Percentiles rank a stretch among this genome's conserved stretches.
Conservation (phyloP, 2,888 invertebrate genomes). For the Notocelia uddmanniana region DNA sequence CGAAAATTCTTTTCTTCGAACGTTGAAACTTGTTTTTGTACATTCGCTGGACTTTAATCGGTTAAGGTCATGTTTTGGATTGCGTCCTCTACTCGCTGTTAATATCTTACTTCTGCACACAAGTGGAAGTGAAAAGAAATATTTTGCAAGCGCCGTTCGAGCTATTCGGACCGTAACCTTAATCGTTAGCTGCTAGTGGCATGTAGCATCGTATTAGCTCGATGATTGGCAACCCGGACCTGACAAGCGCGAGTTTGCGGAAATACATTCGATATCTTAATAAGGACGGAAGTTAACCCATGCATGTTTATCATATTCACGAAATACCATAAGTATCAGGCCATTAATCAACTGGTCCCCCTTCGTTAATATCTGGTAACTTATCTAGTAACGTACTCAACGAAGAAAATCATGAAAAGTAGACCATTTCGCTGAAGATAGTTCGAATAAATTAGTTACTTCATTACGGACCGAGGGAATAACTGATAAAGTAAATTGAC, state of each 20-base stretch:
- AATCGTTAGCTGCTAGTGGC: constrained; percentile 27
- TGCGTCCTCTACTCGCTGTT: constrained; percentile 19
- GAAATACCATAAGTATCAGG: constrained; percentile 9
- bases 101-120: constrained; percentile 27
- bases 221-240: constrained; percentile 33
- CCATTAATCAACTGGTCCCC: constrained; percentile 18
- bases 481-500: not conserved
- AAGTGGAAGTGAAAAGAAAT: constrained; percentile 35
- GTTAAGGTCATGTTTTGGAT: constrained; percentile 50
- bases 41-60: constrained; percentile 36
- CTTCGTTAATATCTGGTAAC: not conserved
- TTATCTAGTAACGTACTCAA: not conserved
- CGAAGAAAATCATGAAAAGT: not conserved
- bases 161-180: constrained; percentile 39
- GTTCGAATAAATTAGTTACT: no score
- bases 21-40: constrained; percentile 31
- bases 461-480: not conserved
- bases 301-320: constrained; percentile 13
- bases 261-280: constrained; percentile 17
- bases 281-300: constrained; percentile 18
- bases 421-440: not conserved
- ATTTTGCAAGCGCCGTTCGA: constrained; percentile 33
- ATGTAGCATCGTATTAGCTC: constrained; percentile 21
- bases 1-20: constrained; percentile 40
- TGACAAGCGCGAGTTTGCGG: constrained; percentile 1